These are phyloP conservation scores for Ceratoteleas bidentatus DNA, from an alignment of 1,140 invertebrate species.

Conservation along the genomic window DNA sequence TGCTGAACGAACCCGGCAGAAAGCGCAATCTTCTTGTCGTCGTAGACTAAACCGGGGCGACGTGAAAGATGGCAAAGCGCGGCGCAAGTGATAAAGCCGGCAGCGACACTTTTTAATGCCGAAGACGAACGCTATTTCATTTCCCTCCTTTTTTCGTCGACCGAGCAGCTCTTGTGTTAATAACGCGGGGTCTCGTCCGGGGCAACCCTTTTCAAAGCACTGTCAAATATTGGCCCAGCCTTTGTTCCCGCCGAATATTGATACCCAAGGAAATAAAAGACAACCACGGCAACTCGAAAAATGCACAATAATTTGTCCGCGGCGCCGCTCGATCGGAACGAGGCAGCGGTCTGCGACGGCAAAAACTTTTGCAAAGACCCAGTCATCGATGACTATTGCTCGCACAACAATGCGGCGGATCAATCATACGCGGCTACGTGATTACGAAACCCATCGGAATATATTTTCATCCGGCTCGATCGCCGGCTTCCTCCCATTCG, in stretches of 20 bases:
- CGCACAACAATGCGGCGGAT: slow-evolving; percentile 34
- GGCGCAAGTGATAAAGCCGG: too few relatives aligned
- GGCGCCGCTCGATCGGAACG: slow-evolving; percentile 10
- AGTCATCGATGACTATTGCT: slow-evolving; percentile 27
- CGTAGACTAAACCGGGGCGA: too few relatives aligned
- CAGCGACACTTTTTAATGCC: too few relatives aligned
- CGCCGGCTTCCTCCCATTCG: slow-evolving; percentile 13
- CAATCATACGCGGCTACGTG: slow-evolving; percentile 47
- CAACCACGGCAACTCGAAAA: slow-evolving; percentile 15
- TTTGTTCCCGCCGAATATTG: slow-evolving; percentile 5
- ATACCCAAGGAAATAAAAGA: slow-evolving; percentile 7
- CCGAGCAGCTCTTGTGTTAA: slow-evolving; percentile 36
- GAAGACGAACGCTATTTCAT: too few relatives aligned
- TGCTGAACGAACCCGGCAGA: too few relatives aligned
- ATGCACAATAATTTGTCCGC: background rate
- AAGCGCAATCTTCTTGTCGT: too few relatives aligned
- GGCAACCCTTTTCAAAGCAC: slow-evolving; percentile 6
- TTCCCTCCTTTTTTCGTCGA: too few relatives aligned
- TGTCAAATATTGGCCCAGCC: slow-evolving; percentile 18
- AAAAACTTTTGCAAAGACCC: slow-evolving; percentile 4
- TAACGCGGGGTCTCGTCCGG: slow-evolving; percentile 7
- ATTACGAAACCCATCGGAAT: slow-evolving; percentile 44
- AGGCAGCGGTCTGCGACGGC: background rate
- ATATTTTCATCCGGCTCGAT: slow-evolving; percentile 43
- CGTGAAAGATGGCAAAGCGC: too few relatives aligned